Evolutionary conservation across 2,888 invertebrate genomes (phyloP).

Genomic region (Morpho achilles): DNA sequence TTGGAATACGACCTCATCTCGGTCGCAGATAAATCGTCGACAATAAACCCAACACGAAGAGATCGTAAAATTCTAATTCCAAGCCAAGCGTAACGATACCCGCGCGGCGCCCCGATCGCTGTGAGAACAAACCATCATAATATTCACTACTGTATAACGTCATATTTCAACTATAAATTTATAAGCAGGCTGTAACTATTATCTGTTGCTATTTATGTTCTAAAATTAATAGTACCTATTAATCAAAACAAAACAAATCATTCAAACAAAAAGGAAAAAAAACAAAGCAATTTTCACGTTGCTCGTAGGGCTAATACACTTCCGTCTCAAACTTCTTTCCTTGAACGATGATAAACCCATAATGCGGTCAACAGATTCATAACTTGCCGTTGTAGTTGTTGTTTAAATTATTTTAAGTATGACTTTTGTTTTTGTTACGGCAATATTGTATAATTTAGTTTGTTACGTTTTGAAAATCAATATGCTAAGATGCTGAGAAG

Average conservation of each 20-base stretch:
- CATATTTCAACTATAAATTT: background rate
- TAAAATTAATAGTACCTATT: background rate
- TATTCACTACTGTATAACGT: constrained; percentile 24
- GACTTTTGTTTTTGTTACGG: too few species aligned
- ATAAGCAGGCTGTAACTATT: background rate
- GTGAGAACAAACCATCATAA: constrained; percentile 30
- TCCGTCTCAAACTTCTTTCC: too few species aligned
- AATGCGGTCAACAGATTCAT: too few species aligned
- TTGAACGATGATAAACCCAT: too few species aligned
- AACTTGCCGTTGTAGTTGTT: too few species aligned
- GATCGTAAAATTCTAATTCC: constrained; percentile 74
- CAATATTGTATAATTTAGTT: too few species aligned
- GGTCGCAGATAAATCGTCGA: constrained; percentile 69
- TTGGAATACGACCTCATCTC: constrained; percentile 74
- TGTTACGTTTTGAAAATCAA: too few species aligned
- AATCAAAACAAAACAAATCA: background rate
- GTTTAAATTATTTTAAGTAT: too few species aligned
- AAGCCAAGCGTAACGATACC: constrained; percentile 45
- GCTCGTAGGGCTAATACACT: too few species aligned
- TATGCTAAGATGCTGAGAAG: too few species aligned
- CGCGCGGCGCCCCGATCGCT: constrained; percentile 31
- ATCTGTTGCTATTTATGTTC: background rate
- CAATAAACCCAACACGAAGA: constrained; percentile 77
- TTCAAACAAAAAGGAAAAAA: too few species aligned
- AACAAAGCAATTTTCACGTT: too few species aligned